phyloP scores from a whole-genome alignment of 2,113 vertebrate genomes.

The Callionymus lyra region DNA sequence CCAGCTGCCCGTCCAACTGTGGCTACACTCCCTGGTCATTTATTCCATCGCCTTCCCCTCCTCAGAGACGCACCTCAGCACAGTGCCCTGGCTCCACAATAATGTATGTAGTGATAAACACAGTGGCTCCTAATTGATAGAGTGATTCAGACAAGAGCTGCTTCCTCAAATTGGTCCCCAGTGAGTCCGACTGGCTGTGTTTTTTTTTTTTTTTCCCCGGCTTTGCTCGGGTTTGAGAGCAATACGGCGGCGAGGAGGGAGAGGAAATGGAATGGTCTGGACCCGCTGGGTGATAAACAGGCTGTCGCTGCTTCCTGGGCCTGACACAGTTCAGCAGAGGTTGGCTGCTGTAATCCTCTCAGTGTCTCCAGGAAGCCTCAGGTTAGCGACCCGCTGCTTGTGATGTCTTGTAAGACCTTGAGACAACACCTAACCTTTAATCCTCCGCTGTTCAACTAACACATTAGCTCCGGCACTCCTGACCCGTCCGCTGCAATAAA shows the following conservation, averaged over 20 bases:
- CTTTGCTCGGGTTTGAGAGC: slow-evolving; percentile 71
- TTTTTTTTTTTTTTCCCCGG: slow-evolving; percentile 75
- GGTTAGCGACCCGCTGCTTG: slow-evolving; percentile 65
- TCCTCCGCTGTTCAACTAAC: slow-evolving; percentile 56
- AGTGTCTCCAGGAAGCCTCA: slow-evolving; percentile 61
- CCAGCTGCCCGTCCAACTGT: slow-evolving; percentile 87
- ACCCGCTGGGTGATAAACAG: slow-evolving; percentile 79
- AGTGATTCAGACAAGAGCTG: slow-evolving; percentile 89
- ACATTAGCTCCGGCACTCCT: slow-evolving; percentile 61
- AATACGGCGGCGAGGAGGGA: slow-evolving; percentile 52
- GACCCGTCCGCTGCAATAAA: slow-evolving; percentile 56
- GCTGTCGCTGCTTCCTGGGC: slow-evolving; percentile 66
- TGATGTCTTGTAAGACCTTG: slow-evolving; percentile 66
- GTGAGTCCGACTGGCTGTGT: slow-evolving; percentile 71
- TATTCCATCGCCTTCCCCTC: slow-evolving; percentile 67
- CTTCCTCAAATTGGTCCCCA: slow-evolving; percentile 92
- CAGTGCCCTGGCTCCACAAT: slow-evolving; percentile 81
- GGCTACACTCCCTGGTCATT: slow-evolving; percentile 83
- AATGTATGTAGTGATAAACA: slow-evolving; percentile 97
- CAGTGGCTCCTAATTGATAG: slow-evolving; percentile 95
- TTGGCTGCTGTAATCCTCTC: slow-evolving; percentile 68
- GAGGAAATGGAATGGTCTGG: slow-evolving; percentile 64
- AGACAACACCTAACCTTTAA: slow-evolving; percentile 67
- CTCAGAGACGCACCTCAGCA: slow-evolving; percentile 82
- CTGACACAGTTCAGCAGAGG: slow-evolving; percentile 62